Evolutionary conservation across 37 sponge, comb jelly and placozoan genomes (phyloP).

Genomic region (Cliona cf. orientalis): DNA sequence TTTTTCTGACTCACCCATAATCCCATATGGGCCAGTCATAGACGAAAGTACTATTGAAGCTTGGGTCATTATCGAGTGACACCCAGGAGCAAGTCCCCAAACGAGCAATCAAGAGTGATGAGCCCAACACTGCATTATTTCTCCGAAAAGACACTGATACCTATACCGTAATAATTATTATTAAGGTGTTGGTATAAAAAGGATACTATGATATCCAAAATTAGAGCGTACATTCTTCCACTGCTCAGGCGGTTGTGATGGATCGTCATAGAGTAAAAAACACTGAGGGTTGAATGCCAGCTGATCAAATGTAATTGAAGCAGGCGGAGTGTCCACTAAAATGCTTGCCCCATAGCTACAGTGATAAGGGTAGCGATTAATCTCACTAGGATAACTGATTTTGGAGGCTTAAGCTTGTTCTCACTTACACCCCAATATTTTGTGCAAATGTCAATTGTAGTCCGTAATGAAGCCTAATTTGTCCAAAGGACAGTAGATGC

Average conservation of each 20-base stretch:
- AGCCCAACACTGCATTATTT: conserved; percentile 51
- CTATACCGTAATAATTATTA: no score
- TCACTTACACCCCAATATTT: conserved; percentile 50
- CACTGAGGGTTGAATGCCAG: conserved; percentile 49
- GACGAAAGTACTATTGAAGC: conserved; percentile 37
- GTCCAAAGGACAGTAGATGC: conserved; percentile 61
- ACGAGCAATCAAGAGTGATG: conserved; percentile 42
- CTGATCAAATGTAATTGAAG: conserved; percentile 2
- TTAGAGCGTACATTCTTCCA: conserved; percentile 56
- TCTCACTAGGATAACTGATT: neutral
- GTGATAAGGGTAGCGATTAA: neutral
- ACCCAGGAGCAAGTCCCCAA: conserved; percentile 51
- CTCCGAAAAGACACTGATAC: conserved; percentile 30
- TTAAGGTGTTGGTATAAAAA: no score
- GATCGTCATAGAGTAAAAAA: conserved; percentile 42
- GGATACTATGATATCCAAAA: neutral
- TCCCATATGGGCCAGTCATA: conserved; percentile 45
- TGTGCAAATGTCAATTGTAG: conserved; percentile 24
- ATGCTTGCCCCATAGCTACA: conserved; percentile 61
- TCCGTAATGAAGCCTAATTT: conserved; percentile 8
- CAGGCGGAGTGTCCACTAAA: neutral
- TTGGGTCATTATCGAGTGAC: conserved; percentile 5
- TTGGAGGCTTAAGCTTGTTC: neutral
- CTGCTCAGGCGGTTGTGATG: conserved; percentile 13
- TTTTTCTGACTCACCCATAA: no score